Evolutionary conservation across 2,888 invertebrate genomes (phyloP).

Genomic region (Sarcophaga subvicina): DNA sequence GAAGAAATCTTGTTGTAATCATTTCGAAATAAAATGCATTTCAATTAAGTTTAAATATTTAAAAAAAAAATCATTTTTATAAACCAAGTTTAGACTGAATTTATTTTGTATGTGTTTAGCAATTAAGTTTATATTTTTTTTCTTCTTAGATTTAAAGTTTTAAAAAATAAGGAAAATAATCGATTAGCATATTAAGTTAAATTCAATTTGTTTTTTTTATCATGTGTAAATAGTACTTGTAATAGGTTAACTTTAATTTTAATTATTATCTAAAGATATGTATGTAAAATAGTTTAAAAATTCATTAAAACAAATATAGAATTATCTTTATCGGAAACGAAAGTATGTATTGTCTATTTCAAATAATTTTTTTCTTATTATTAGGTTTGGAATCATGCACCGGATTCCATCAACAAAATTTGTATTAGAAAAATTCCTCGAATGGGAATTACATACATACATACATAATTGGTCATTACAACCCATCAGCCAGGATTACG

Average conservation of each 20-base stretch:
- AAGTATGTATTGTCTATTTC: neutral
- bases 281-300: constrained; percentile 41
- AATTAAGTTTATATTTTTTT: constrained; percentile 23
- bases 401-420: too few species aligned
- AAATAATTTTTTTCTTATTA: too few species aligned
- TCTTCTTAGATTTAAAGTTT: too few species aligned
- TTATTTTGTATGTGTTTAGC: constrained; percentile 43
- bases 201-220: neutral
- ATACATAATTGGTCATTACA: too few species aligned
- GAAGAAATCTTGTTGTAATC: neutral
- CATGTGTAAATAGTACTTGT: constrained; percentile 58
- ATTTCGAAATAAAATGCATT: constrained; percentile 5
- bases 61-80: constrained; percentile 5
- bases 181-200: constrained; percentile 14
- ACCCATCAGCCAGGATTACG: too few species aligned
- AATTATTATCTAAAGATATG: constrained; percentile 43
- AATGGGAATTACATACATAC: too few species aligned
- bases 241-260: constrained; percentile 50
- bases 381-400: too few species aligned
- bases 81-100: constrained; percentile 60
- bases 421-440: too few species aligned
- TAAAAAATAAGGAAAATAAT: too few species aligned
- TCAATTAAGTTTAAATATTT: neutral
- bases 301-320: constrained; percentile 32
- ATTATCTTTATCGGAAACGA: constrained; percentile 11